phyloP scores from a whole-genome alignment of 64 coral and sea anemone species.

The Orbicella faveolata region DNA sequence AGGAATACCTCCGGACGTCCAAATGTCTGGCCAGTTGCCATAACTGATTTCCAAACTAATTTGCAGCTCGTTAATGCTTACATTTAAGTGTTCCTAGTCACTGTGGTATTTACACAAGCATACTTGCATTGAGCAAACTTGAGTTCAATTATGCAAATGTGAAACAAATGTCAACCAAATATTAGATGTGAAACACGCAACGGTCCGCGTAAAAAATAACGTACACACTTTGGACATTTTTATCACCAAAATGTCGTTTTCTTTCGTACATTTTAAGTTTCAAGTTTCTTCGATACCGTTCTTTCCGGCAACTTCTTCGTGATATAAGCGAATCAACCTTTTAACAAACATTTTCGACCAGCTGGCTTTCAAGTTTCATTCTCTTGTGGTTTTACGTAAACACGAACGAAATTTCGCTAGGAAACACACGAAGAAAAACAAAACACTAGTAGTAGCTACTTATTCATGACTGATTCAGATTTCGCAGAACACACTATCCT shows the following conservation, averaged over 20 bases:
- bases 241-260: neutral
- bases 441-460: neutral
- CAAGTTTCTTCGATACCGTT: neutral
- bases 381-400: neutral
- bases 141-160: constrained; percentile 40
- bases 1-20: neutral
- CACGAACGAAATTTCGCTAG: neutral
- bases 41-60: constrained; percentile 8
- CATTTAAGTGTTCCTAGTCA: neutral
- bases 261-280: neutral
- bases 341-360: neutral
- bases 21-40: neutral
- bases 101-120: constrained; percentile 7
- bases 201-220: no score
- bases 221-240: neutral
- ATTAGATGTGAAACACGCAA: neutral
- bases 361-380: neutral
- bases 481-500: neutral
- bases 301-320: neutral
- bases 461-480: neutral
- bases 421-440: neutral
- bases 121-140: neutral
- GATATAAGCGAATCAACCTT: neutral
- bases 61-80: neutral
- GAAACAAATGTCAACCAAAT: neutral